These are phyloP conservation scores for Branchinecta lynchi DNA, from an alignment of 1,140 invertebrate genomes.

Conservation along the genomic window DNA sequence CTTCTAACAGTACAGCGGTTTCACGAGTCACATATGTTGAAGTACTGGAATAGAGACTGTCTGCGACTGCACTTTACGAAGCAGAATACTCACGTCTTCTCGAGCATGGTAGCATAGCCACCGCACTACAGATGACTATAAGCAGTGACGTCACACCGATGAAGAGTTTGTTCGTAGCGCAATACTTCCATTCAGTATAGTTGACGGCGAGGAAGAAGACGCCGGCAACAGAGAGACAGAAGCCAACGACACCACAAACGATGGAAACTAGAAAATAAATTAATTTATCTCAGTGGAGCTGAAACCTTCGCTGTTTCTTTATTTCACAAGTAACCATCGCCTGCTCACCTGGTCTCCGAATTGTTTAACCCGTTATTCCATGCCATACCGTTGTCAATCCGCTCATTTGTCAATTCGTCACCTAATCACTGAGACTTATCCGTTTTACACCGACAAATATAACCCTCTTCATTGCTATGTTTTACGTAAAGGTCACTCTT, in stretches of 20 bases:
- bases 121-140: slow-evolving; percentile 26
- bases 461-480: no score
- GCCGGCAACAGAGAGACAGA: slow-evolving; percentile 23
- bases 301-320: neutral
- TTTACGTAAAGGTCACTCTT: no score
- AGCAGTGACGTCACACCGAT: slow-evolving; percentile 28
- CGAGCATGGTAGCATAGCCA: slow-evolving; percentile 28
- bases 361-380: no score
- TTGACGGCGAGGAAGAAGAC: slow-evolving; percentile 25
- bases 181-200: slow-evolving; percentile 27
- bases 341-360: no score
- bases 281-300: neutral
- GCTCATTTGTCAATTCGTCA: no score
- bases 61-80: neutral
- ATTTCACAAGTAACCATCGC: neutral
- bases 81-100: slow-evolving; percentile 30
- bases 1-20: no score
- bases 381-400: no score
- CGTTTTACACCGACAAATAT: no score
- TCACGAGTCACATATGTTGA: no score
- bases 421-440: no score
- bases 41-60: no score
- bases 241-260: slow-evolving; percentile 25
- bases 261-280: slow-evolving; percentile 24
- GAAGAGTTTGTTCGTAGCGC: slow-evolving; percentile 27